Evolutionary conservation across 1,140 invertebrate species (phyloP).

Genomic region (Grapholita molesta): DNA sequence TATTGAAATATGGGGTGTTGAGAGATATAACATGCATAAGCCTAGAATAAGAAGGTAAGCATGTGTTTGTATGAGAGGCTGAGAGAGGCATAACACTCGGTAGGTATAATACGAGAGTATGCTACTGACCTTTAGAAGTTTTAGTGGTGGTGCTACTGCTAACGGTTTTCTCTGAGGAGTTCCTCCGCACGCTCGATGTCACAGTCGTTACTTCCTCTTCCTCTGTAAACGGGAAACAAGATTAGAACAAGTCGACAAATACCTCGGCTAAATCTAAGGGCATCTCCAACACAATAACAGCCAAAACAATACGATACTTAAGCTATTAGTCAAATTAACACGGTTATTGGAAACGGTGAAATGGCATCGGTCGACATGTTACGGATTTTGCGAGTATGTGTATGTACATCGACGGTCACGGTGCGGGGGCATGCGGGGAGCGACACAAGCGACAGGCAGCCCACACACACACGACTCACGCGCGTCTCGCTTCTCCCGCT

Average conservation of each 20-base stretch:
- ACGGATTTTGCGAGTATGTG: conserved; percentile 44
- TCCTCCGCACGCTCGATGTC: conserved; percentile 70
- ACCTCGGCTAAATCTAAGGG: conserved; percentile 33
- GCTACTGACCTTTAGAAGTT: conserved; percentile 55
- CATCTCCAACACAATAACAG: conserved; percentile 55
- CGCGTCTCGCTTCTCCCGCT: conserved; percentile 63
- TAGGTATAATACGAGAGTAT: conserved; percentile 20
- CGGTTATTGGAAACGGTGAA: conserved; percentile 49
- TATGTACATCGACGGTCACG: conserved; percentile 44
- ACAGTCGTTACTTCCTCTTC: conserved; percentile 70
- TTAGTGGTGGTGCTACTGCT: conserved; percentile 65
- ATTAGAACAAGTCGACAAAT: background rate
- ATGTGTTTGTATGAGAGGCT: too few relatives aligned
- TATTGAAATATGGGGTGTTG: too few relatives aligned
- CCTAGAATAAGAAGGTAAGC: too few relatives aligned
- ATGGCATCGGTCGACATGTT: conserved; percentile 31
- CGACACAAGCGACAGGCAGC: conserved; percentile 63
- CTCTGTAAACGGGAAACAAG: conserved; percentile 48
- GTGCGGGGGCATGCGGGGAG: conserved; percentile 43
- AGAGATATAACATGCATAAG: too few relatives aligned
- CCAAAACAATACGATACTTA: conserved; percentile 65
- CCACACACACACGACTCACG: conserved; percentile 76
- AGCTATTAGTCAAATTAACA: conserved; percentile 75
- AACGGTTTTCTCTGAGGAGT: conserved; percentile 68
- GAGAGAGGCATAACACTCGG: background rate